A percentile compares a stretch with the other conserved stretches of the same genome.
Evolutionary conservation across 2,888 invertebrate species (phyloP).

Genomic region (Achlya flavicornis): DNA sequence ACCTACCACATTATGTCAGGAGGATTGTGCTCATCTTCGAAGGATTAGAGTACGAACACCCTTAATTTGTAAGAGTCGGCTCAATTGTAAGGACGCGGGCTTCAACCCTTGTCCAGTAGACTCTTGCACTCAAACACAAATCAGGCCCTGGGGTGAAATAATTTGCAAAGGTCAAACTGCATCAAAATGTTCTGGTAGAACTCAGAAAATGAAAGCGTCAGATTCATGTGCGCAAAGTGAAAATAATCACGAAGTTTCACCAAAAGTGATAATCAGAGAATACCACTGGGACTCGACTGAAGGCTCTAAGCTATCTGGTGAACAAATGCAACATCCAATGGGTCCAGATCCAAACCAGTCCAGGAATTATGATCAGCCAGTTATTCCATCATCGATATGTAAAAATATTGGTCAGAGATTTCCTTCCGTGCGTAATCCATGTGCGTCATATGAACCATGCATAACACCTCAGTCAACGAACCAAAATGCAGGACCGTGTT

Average conservation of each 20-base stretch:
- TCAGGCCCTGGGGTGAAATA: constrained; percentile 15
- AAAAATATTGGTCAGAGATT: neutral
- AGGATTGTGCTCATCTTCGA: constrained; percentile 49
- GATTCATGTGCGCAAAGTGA: neutral
- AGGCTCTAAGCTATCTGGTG: constrained; percentile 3
- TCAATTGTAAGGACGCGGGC: constrained; percentile 29
- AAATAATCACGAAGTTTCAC: constrained; percentile 22
- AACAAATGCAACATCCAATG: neutral
- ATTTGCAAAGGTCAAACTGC: neutral
- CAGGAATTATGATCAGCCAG: neutral
- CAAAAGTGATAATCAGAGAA: constrained; percentile 52
- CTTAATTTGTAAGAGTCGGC: neutral
- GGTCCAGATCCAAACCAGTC: neutral
- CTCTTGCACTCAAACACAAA: constrained; percentile 44
- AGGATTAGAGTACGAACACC: constrained; percentile 43
- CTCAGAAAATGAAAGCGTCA: neutral
- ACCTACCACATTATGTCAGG: constrained; percentile 40
- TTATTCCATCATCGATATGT: neutral
- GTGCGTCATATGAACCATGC: neutral
- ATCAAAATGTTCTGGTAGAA: neutral
- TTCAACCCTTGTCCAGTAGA: constrained; percentile 37
- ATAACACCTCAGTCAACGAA: neutral
- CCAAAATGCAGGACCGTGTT: neutral
- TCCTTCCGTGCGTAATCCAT: neutral
- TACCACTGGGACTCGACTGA: constrained; percentile 49